Evolutionary conservation across 2,888 invertebrate genomes (phyloP).

Genomic region (Sympetrum striolatum): DNA sequence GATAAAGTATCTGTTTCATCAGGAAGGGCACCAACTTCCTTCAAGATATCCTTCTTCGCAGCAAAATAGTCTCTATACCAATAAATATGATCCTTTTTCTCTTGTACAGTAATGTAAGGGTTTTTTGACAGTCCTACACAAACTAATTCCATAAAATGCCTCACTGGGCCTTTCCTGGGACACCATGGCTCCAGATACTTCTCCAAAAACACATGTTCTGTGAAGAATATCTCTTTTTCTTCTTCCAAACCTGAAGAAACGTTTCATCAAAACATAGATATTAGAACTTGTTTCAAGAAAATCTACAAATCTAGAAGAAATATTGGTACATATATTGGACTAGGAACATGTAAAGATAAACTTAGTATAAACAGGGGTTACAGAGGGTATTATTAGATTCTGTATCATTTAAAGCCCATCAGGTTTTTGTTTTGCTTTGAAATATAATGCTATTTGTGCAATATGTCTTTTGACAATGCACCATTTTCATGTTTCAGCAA

Average conservation of each 20-base stretch:
- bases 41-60: conserved; percentile 75
- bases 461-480: too few relatives aligned
- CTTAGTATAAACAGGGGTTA: too few relatives aligned
- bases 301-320: too few relatives aligned
- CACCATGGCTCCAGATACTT: conserved; percentile 87
- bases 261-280: not conserved
- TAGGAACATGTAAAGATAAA: too few relatives aligned
- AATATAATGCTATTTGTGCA: too few relatives aligned
- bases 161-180: conserved; percentile 85
- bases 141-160: conserved; percentile 98
- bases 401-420: too few relatives aligned
- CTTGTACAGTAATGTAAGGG: conserved; percentile 83
- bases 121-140: conserved; percentile 93
- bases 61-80: conserved; percentile 94
- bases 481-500: too few relatives aligned
- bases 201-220: conserved; percentile 94
- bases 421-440: too few relatives aligned
- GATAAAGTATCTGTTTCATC: not conserved
- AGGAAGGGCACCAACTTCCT: conserved; percentile 68
- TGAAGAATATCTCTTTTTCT: conserved; percentile 76
- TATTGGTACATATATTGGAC: too few relatives aligned
- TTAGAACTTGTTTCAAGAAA: not conserved
- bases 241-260: conserved; percentile 68
- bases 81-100: conserved; percentile 86
- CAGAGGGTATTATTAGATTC: too few relatives aligned